Evolutionary conservation across 1,140 invertebrate genomes (phyloP).

Genomic region (Pemphigus obesinymphae): DNA sequence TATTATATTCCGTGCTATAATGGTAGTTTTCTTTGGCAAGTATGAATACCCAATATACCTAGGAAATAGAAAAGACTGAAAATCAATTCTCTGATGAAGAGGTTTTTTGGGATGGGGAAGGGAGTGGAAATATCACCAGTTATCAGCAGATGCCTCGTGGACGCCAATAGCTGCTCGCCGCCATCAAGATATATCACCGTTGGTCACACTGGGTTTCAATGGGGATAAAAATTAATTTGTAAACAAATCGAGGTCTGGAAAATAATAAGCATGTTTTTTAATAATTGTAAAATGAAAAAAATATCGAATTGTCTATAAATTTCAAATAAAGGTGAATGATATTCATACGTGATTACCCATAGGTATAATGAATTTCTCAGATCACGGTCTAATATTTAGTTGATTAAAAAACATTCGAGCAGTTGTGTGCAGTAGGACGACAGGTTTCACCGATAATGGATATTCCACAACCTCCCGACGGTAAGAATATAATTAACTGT

Average conservation of each 20-base stretch:
- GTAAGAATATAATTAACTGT: slow-evolving; percentile 45
- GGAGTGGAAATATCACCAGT: too few relatives aligned
- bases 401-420: neutral
- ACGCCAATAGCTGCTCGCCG: too few relatives aligned
- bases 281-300: neutral
- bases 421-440: too few relatives aligned
- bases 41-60: too few relatives aligned
- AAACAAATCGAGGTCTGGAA: neutral
- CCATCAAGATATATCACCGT: neutral
- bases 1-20: too few relatives aligned
- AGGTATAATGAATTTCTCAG: neutral
- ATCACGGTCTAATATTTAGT: neutral
- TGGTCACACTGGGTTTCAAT: neutral
- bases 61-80: too few relatives aligned
- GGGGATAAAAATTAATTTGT: slow-evolving; percentile 8
- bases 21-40: too few relatives aligned
- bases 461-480: slow-evolving; percentile 52
- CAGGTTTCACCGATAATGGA: slow-evolving; percentile 49
- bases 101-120: too few relatives aligned
- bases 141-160: too few relatives aligned
- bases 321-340: neutral
- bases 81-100: too few relatives aligned
- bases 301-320: neutral
- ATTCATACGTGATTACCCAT: neutral
- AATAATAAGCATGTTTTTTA: neutral